A percentile compares a stretch with the other conserved stretches of the same genome.
phyloP scores from a whole-genome alignment of 2,888 invertebrate species.

The Clepsis dumicolana region DNA sequence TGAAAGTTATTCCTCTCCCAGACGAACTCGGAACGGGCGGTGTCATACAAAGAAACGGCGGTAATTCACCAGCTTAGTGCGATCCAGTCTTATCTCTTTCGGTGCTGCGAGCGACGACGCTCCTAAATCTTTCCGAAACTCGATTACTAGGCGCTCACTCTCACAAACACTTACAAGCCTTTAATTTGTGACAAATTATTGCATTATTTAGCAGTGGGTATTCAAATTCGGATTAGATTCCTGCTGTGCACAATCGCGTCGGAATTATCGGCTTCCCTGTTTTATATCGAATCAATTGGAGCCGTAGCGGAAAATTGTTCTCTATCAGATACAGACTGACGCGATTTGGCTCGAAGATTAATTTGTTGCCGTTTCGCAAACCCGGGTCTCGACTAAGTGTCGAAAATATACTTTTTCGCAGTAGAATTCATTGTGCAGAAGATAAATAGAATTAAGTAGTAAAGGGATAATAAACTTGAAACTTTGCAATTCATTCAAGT shows the following conservation, averaged over 20 bases:
- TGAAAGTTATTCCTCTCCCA: conserved; percentile 58
- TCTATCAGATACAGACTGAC: conserved; percentile 11
- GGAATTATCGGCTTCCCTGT: conserved; percentile 32
- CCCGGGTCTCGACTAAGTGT: neutral
- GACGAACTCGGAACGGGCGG: conserved; percentile 55
- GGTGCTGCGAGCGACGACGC: conserved; percentile 68
- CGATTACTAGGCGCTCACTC: conserved; percentile 63
- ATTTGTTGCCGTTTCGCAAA: conserved; percentile 8
- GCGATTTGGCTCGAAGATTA: conserved; percentile 8
- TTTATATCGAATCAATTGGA: conserved; percentile 32
- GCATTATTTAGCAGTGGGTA: conserved; percentile 63
- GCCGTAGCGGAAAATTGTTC: conserved; percentile 16
- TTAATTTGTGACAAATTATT: conserved; percentile 74
- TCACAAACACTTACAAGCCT: conserved; percentile 70
- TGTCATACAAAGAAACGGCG: conserved; percentile 68
- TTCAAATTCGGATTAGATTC: conserved; percentile 55
- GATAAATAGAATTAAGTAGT: neutral
- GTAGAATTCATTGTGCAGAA: neutral
- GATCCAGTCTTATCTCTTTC: conserved; percentile 73
- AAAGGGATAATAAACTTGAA: neutral
- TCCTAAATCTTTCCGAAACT: conserved; percentile 71
- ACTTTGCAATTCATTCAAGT: neutral
- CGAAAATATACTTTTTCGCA: conserved; percentile 1
- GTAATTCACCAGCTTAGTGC: conserved; percentile 73
- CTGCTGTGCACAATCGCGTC: conserved; percentile 47